phyloP scores from a whole-genome alignment of 2,888 invertebrate genomes.

The Drosophila mimica region DNA sequence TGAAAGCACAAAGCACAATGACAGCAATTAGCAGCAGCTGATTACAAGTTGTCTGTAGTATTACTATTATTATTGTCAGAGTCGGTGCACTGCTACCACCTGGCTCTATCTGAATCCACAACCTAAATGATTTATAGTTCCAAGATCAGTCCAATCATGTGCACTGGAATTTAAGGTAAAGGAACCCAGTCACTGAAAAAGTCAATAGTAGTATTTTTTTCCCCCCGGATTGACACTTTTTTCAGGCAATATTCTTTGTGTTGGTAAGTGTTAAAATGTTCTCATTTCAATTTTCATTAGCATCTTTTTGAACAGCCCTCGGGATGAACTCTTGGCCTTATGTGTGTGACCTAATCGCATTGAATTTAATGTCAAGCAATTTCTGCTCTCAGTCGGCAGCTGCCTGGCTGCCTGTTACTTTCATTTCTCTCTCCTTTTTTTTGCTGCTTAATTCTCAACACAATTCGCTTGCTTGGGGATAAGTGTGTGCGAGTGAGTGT shows the following conservation, averaged over 20 bases:
- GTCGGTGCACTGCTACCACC: neutral
- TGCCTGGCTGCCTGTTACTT: slow-evolving; percentile 40
- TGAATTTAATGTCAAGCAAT: slow-evolving; percentile 78
- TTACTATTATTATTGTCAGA: neutral
- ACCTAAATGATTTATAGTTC: neutral
- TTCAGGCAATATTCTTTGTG: neutral
- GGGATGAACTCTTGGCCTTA: slow-evolving; percentile 11
- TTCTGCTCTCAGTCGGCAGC: slow-evolving; percentile 50
- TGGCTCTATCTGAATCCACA: neutral
- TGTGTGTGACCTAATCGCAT: slow-evolving; percentile 72
- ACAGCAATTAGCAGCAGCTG: neutral
- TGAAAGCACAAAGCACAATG: no score
- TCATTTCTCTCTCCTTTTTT: slow-evolving; percentile 12
- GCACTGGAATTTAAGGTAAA: neutral
- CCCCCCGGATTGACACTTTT: neutral
- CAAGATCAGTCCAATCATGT: neutral
- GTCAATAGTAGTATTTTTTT: neutral
- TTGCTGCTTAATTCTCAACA: slow-evolving; percentile 13
- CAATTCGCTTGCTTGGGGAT: slow-evolving; percentile 20
- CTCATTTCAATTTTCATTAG: neutral
- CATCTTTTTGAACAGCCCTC: slow-evolving; percentile 25
- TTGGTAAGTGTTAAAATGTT: neutral
- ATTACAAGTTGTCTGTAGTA: neutral
- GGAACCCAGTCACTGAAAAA: neutral
- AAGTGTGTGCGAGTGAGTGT: slow-evolving; percentile 16